Conservation (phyloP, 1,140 invertebrate species). For the Brachionus plicatilis region DNA sequence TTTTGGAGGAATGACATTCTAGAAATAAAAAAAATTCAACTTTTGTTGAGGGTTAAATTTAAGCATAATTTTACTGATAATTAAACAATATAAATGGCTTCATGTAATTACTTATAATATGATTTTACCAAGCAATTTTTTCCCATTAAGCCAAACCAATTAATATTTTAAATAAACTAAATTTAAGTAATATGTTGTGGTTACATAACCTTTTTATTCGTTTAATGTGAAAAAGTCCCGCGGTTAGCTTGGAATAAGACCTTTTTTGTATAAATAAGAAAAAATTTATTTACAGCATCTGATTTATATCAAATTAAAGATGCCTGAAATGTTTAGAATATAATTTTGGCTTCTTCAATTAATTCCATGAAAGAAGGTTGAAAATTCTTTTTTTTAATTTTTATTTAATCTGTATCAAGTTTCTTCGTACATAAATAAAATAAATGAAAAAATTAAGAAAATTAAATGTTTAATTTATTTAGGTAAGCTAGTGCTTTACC, state of each 20-base stretch:
- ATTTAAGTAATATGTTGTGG: not conserved
- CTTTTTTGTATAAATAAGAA: not conserved
- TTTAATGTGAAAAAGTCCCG: not conserved
- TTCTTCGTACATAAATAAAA: too few species aligned
- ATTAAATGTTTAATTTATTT: too few species aligned
- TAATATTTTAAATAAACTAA: not conserved
- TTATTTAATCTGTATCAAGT: too few species aligned
- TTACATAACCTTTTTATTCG: not conserved
- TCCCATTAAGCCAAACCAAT: not conserved
- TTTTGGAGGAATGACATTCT: not conserved
- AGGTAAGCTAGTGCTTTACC: too few species aligned
- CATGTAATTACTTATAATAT: not conserved
- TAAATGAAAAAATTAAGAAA: too few species aligned
- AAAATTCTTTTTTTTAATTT: too few species aligned
- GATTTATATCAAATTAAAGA: too few species aligned
- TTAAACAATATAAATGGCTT: not conserved
- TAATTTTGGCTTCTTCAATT: too few species aligned
- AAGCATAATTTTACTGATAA: too few species aligned
- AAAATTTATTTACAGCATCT: not conserved
- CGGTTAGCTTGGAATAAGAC: not conserved
- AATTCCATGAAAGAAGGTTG: too few species aligned
- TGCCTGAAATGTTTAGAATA: too few species aligned
- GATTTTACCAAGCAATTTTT: not conserved
- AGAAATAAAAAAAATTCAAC: not conserved
- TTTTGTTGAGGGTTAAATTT: too few species aligned